A percentile compares a stretch with the other conserved stretches of the same genome.
Evolutionary conservation across 2,888 invertebrate genomes (phyloP).

Genomic region (Hirtodrosophila duncani): DNA sequence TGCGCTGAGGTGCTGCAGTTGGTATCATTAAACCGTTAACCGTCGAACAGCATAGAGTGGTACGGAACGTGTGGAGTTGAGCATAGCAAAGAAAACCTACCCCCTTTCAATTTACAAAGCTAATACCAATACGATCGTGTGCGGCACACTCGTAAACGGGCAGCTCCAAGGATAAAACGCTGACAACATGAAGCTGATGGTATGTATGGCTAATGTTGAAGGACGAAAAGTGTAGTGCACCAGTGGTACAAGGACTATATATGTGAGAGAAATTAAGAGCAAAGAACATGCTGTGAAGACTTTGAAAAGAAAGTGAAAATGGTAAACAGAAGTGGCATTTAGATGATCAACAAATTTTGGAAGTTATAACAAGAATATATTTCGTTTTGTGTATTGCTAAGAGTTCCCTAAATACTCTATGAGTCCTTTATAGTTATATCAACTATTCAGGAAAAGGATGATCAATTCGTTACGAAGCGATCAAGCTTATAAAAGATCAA

Average conservation of each 20-base stretch:
- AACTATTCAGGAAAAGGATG: too few species aligned
- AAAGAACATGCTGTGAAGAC: too few species aligned
- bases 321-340: too few species aligned
- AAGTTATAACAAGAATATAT: too few species aligned
- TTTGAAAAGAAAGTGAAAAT: too few species aligned
- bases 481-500: too few species aligned
- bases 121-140: constrained; percentile 20
- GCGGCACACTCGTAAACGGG: constrained; percentile 18
- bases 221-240: constrained; percentile 16
- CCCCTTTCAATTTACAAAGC: constrained; percentile 9
- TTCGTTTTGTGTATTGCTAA: too few species aligned
- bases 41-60: constrained; percentile 60
- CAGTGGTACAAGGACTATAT: constrained; percentile 11
- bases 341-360: too few species aligned
- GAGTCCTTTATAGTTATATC: too few species aligned
- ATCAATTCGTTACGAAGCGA: too few species aligned
- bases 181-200: constrained; percentile 76
- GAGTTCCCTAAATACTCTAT: too few species aligned
- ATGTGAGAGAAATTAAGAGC: too few species aligned
- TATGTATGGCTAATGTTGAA: constrained; percentile 61
- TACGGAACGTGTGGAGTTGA: constrained; percentile 53
- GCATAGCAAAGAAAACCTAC: constrained; percentile 37
- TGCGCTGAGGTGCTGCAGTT: constrained; percentile 71
- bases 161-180: constrained; percentile 42
- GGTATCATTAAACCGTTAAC: constrained; percentile 79